These are phyloP conservation scores for Myzus persicae DNA, from an alignment of 1,140 invertebrate genomes.

Conservation along the genomic window DNA sequence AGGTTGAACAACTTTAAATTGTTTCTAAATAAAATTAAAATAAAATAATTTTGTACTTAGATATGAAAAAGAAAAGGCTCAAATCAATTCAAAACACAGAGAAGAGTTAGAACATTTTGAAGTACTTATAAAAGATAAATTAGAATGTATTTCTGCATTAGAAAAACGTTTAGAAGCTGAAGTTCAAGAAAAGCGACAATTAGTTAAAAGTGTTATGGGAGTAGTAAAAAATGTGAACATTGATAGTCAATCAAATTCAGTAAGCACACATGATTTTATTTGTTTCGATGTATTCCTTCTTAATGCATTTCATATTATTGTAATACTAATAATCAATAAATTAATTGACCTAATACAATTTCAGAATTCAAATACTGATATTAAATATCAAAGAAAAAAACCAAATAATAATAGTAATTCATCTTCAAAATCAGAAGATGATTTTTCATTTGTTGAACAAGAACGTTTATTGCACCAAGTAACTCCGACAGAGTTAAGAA, in stretches of 20 bases:
- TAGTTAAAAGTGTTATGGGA: constrained; percentile 53
- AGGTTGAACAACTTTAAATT: not conserved
- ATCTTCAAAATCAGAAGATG: constrained; percentile 49
- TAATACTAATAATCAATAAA: not conserved
- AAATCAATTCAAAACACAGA: not conserved
- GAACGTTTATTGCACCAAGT: constrained; percentile 50
- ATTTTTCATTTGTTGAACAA: constrained; percentile 48
- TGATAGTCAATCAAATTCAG: constrained; percentile 46
- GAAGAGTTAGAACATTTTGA: constrained; percentile 65
- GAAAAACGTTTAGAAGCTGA: constrained; percentile 43
- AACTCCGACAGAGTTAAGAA: constrained; percentile 51
- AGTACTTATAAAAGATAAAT: constrained; percentile 34
- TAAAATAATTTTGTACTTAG: not conserved
- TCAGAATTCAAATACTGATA: constrained; percentile 36
- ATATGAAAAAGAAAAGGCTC: constrained; percentile 36
- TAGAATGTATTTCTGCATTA: not conserved
- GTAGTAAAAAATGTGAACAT: constrained; percentile 45
- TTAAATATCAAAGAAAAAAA: constrained; percentile 35
- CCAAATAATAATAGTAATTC: constrained; percentile 33
- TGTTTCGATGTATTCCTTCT: not conserved
- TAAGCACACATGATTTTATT: not conserved
- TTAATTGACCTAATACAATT: not conserved
- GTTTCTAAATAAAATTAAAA: not conserved
- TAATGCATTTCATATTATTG: not conserved
- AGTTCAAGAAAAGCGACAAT: constrained; percentile 46